Conservation (phyloP, 92 coral and sea anemone genomes). For the Porites cylindrica region DNA sequence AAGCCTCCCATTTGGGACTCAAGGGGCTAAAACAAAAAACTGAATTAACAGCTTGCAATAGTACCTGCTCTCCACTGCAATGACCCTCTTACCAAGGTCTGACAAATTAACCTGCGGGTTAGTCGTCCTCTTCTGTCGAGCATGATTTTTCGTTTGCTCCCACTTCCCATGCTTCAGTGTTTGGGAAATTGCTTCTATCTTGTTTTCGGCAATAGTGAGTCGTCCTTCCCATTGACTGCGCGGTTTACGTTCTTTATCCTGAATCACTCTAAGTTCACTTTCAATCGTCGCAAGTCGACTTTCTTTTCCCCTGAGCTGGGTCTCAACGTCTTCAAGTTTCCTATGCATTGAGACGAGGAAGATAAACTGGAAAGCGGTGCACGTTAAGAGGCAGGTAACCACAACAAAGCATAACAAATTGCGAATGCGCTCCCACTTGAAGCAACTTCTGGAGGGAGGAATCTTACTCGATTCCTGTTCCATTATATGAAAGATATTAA, state of each 20-base stretch:
- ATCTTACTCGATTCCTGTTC: not conserved
- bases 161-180: too few species aligned
- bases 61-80: slow-evolving; percentile 26
- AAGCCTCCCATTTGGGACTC: too few species aligned
- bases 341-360: not conserved
- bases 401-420: not conserved
- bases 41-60: too few species aligned
- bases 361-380: not conserved
- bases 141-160: not conserved
- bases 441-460: not conserved
- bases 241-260: not conserved
- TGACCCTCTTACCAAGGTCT: slow-evolving; percentile 12
- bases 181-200: too few species aligned
- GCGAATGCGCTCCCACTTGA: not conserved
- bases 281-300: too few species aligned
- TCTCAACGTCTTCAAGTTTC: slow-evolving; percentile 2
- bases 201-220: too few species aligned
- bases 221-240: too few species aligned
- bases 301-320: not conserved
- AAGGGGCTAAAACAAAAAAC: too few species aligned
- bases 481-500: not conserved
- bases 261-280: not conserved
- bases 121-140: not conserved
- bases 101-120: not conserved
- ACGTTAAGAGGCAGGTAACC: not conserved